Base-by-base conservation (phyloP, 2,113 vertebrate species). In the Neotragus moschatus region DNA sequence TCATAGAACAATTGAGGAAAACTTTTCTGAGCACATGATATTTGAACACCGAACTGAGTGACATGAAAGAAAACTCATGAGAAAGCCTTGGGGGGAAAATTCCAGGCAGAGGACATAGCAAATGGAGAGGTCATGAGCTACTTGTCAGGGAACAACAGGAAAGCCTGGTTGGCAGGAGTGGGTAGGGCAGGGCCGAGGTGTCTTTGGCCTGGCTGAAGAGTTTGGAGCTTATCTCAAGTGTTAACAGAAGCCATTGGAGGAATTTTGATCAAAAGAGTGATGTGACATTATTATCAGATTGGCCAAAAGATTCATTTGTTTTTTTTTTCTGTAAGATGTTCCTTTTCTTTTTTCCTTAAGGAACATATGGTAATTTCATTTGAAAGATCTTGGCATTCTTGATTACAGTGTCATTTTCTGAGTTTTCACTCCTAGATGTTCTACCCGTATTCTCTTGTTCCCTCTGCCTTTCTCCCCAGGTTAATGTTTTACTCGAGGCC, bases 401-500 rank as follows among this genome's bases (percentile, higher is more conserved):
- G 16, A 33, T 61, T 21, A 1, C 51, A 79, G 14, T 79, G 73
- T 36, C 80, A 33, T 88, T 91, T 96, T 95, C 73, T 80, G 49
- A 96, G 39, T 93, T 96, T 95, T 87, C 56, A 43, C 13, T 97
- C 47, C n/a, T 51, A 28, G 60, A 2, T 60, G 15, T 16, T 80
- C 43, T 90, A 2, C 33, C 12, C 7, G 23, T 81, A 51, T 10
- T 95, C n/a, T 60, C 14, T 96, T 36, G 33, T 77, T 75, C 26
- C 23, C 13, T 87, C 12, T n/a, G 73, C 7, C 7, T 63, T 28
- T 87, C 60, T 96, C 56, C 15, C 14, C 39, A 66, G 43, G 56
- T 90, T 97, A 88, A 86, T 79, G 56, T 93, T 97, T 96, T 58
- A 43, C 77, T 82, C 30, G 66, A 92, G 36, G 23, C 80, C 23